Conservation (phyloP, 2,888 invertebrate genomes). For the Drosophila nr. perissopoda region DNA sequence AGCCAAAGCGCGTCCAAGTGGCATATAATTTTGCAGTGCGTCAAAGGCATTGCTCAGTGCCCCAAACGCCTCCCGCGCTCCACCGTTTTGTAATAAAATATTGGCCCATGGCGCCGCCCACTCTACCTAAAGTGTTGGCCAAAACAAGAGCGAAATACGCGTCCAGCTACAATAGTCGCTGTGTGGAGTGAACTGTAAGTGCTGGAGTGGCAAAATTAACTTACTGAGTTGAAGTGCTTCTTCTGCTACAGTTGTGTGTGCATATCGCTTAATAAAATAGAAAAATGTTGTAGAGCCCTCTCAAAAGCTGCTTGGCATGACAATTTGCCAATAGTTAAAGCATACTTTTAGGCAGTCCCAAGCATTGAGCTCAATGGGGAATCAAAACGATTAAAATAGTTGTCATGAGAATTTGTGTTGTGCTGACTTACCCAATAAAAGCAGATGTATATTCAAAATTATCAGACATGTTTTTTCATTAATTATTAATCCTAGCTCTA, state of each 20-base stretch:
- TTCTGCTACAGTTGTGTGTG: conserved; percentile 40
- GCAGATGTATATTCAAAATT: not conserved
- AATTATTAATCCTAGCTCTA: not conserved
- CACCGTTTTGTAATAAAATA: conserved; percentile 31
- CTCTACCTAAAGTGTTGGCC: conserved; percentile 15
- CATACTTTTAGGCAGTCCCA: conserved; percentile 61
- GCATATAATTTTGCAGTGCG: conserved; percentile 63
- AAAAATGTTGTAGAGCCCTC: conserved; percentile 18
- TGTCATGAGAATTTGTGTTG: not conserved
- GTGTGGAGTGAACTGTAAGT: not conserved
- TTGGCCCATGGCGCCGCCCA: conserved; percentile 6
- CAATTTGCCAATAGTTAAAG: conserved; percentile 36
- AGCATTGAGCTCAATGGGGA: not conserved
- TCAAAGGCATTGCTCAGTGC: conserved; percentile 53
- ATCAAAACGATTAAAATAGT: not conserved
- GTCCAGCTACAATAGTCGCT: conserved; percentile 47
- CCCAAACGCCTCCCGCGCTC: not conserved
- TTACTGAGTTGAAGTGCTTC: not conserved
- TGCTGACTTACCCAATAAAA: not conserved
- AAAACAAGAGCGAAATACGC: conserved; percentile 31
- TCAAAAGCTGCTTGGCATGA: conserved; percentile 52
- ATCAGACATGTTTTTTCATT: not conserved
- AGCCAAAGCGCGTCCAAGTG: conserved; percentile 48
- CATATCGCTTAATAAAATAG: conserved; percentile 28
- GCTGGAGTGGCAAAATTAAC: not conserved